Evolutionary conservation across 1,140 invertebrate genomes (phyloP).

Genomic region (Amphibalanus amphitrite): DNA sequence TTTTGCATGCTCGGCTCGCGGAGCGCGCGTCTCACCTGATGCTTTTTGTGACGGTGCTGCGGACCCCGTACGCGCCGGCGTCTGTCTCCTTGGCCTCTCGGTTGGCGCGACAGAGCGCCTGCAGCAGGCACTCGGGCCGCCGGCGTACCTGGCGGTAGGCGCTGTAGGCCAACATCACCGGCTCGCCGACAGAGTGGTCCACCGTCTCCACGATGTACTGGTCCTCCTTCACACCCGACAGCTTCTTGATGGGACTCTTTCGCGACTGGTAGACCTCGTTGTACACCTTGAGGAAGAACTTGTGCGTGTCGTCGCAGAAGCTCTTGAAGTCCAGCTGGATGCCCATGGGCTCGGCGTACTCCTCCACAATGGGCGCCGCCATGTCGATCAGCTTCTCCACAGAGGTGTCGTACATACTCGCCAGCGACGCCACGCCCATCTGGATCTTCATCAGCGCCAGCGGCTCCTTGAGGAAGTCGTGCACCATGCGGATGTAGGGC

Average conservation of each 20-base stretch:
- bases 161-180: neutral
- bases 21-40: neutral
- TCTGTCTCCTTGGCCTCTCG: neutral
- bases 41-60: neutral
- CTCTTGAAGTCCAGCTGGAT: neutral
- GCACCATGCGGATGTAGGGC: neutral
- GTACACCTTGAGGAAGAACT: neutral
- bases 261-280: slow-evolving; percentile 1
- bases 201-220: neutral
- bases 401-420: neutral
- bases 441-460: slow-evolving; percentile 1
- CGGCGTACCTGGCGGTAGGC: neutral
- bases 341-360: neutral
- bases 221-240: neutral
- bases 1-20: neutral
- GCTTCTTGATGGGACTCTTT: neutral
- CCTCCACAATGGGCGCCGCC: neutral
- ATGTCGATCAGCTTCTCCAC: neutral
- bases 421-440: slow-evolving; percentile 1
- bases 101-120: neutral
- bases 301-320: neutral
- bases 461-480: slow-evolving; percentile 1
- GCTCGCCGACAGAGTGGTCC: neutral
- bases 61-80: neutral
- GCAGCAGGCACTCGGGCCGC: neutral